Evolutionary conservation across 2,797 vertebrate species (phyloP).

Genomic region (Clarias laeviceps): DNA sequence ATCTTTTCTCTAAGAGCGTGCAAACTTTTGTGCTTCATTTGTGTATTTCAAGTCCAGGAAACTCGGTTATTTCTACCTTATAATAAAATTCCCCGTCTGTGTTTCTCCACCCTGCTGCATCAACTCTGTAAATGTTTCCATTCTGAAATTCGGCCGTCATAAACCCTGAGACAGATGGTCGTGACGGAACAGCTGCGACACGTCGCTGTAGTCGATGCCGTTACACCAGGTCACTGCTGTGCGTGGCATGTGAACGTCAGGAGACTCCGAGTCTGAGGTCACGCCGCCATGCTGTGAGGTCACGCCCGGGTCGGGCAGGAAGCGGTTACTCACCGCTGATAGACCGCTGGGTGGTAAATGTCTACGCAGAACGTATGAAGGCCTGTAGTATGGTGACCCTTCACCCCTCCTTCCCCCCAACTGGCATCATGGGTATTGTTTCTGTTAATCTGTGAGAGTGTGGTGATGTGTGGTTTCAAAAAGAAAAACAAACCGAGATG

Average conservation of each 20-base stretch:
- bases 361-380: constrained; percentile 73
- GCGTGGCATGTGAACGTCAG: constrained; percentile 50
- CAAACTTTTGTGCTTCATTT: background rate
- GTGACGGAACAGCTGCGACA: constrained; percentile 10
- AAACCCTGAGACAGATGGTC: background rate
- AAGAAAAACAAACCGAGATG: constrained; percentile 7
- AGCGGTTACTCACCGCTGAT: constrained; percentile 67
- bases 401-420: constrained; percentile 55
- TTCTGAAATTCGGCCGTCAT: background rate
- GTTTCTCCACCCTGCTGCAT: background rate
- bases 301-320: constrained; percentile 56
- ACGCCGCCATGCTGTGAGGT: constrained; percentile 15
- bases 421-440: constrained; percentile 77
- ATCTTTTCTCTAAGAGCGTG: background rate
- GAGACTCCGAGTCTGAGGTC: constrained; percentile 52
- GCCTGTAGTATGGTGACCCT: constrained; percentile 50
- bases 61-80: background rate
- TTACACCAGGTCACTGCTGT: background rate
- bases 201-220: constrained; percentile 7
- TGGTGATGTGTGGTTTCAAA: constrained; percentile 16
- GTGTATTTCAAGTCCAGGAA: no score
- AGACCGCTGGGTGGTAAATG: constrained; percentile 70
- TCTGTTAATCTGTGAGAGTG: constrained; percentile 71
- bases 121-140: background rate
- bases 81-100: background rate